Conservation (phyloP, 2,888 invertebrate species). For the Eugnorisma glareosa region DNA sequence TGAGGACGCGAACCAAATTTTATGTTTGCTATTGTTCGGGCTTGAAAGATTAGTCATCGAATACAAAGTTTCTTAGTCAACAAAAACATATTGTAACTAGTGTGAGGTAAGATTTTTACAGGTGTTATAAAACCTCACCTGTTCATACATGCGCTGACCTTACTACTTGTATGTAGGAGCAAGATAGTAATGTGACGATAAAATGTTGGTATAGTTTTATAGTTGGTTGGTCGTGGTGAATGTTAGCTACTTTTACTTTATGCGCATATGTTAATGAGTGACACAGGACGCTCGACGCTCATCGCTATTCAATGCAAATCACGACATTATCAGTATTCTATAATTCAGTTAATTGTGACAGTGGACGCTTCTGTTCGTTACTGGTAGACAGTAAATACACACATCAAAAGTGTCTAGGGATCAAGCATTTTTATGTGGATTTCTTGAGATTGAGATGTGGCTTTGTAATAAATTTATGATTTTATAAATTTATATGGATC, state of each 20-base stretch:
- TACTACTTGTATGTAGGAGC: constrained; percentile 37
- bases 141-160: constrained; percentile 62
- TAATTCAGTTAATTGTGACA: constrained; percentile 56
- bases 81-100: constrained; percentile 56
- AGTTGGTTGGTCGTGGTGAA: constrained; percentile 20
- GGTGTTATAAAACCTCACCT: constrained; percentile 66
- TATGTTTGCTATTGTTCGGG: constrained; percentile 29
- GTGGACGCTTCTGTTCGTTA: constrained; percentile 17
- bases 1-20: constrained; percentile 39
- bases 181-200: constrained; percentile 50
- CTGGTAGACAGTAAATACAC: constrained; percentile 24
- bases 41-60: constrained; percentile 57
- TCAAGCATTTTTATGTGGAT: too few species aligned
- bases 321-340: constrained; percentile 44
- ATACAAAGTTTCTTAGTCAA: constrained; percentile 62
- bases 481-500: too few species aligned
- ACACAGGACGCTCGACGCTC: constrained; percentile 42
- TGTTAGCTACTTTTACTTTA: constrained; percentile 57
- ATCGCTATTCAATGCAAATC: constrained; percentile 68
- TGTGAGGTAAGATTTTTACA: constrained; percentile 69
- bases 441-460: too few species aligned
- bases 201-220: constrained; percentile 17
- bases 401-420: too few species aligned
- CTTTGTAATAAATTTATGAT: too few species aligned
- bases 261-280: constrained; percentile 59